Evolutionary conservation across 2,113 vertebrate genomes (phyloP).

Genomic region (Vombatus ursinus): DNA sequence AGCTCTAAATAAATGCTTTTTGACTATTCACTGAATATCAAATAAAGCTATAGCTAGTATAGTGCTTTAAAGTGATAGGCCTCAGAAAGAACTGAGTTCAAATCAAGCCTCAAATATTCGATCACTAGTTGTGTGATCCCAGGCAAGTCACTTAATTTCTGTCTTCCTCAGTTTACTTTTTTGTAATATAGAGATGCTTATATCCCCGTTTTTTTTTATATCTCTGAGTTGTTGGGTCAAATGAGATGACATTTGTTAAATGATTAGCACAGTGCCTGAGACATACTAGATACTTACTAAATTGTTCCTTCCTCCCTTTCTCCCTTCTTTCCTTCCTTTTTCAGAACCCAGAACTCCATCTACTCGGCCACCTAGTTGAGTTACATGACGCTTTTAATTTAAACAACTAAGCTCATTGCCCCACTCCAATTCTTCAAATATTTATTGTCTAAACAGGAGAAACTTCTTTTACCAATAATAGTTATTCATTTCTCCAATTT

Average conservation of each 20-base stretch:
- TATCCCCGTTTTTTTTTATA: too few species aligned
- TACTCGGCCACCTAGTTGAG: background rate
- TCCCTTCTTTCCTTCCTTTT: background rate
- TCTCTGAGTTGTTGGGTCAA: background rate
- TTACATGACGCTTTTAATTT: too few species aligned
- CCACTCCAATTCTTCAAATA: too few species aligned
- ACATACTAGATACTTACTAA: background rate
- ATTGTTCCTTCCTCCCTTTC: background rate
- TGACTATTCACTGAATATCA: too few species aligned
- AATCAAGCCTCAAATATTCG: background rate
- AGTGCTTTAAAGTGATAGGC: background rate
- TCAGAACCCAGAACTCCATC: background rate
- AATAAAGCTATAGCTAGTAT: too few species aligned
- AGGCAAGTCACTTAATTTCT: background rate
- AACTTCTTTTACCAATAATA: too few species aligned
- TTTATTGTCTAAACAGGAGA: too few species aligned
- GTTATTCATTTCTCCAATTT: too few species aligned
- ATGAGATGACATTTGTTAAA: background rate
- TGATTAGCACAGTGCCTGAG: background rate
- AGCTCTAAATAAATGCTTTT: too few species aligned
- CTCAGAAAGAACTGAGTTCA: background rate
- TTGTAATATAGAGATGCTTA: background rate
- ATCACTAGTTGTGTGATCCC: background rate
- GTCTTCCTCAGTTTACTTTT: background rate
- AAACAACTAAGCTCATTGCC: too few species aligned